Evolutionary conservation across 2,888 invertebrate genomes (phyloP), one percentile per base, ranked within the genome.

Genomic region (Drosophila phalerata): DNA sequence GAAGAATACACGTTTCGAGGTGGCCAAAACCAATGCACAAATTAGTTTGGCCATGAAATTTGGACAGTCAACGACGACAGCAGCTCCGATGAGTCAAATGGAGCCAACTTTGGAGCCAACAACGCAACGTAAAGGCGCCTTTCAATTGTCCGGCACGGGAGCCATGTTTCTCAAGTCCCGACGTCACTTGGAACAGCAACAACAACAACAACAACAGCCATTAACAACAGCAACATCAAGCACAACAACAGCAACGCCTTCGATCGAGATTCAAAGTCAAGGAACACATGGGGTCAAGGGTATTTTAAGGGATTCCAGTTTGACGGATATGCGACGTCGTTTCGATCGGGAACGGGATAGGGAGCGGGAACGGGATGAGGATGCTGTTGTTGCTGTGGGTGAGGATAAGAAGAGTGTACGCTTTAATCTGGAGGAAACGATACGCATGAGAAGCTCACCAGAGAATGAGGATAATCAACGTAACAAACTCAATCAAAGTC

Each of bases 361-460:
- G 1, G 37, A 37, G 6, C 34, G 34, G 5, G 34, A 55, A 0
- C 55, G 90, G 15, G 86, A 86, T 25, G 90, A 91, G 11, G 79
- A 79, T 0, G 19, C 19, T 9, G 34, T 0, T 5, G 13, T 9
- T 0, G 30, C 15, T 0, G 17, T n/a, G 6, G 71, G 15, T 0
- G 97, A 97, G 69, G 96, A 96, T 65, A 95, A 95, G 68, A 97
- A 97, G 90, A 96, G 96, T 89, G 96, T 97, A 0, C 93, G 95
- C 9, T 95, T 95, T 79, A 95, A 95, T 90, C 91, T 95, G 61
- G 92, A 91, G 10, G 86, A 89, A 8, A 77, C 67, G 22, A 58
- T 67, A 9, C 55, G 65, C 6, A 9, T 77, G 30, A 81, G 82
- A 28, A 63, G 63, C 3, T 91, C 92, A 1, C 89, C 91, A 0